A percentile compares a stretch with the other conserved stretches of the same genome.
Evolutionary conservation across 64 coral and sea anemone species (phyloP).

Genomic region (Anthopleura sola): DNA sequence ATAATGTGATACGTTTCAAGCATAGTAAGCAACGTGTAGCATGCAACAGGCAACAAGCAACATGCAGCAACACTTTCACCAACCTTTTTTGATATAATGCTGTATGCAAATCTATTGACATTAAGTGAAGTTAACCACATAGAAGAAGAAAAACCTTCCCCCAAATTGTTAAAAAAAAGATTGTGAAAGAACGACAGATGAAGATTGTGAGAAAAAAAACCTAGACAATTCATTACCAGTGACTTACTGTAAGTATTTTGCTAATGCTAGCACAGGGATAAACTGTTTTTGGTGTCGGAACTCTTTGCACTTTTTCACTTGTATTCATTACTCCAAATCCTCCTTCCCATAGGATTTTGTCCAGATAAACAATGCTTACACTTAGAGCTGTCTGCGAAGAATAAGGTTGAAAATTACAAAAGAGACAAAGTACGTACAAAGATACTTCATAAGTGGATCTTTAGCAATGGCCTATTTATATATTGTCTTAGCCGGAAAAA

Average conservation of each 20-base stretch:
- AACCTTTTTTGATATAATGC: too few species aligned
- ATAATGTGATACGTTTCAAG: too few species aligned
- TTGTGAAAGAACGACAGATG: too few species aligned
- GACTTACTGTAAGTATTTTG: constrained; percentile 72
- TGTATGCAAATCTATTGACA: too few species aligned
- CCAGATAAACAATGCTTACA: constrained; percentile 61
- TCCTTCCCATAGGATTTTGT: constrained; percentile 64
- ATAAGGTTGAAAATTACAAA: not conserved
- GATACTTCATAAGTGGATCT: not conserved
- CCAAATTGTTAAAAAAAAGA: too few species aligned
- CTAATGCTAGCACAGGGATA: constrained; percentile 66
- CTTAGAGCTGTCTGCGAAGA: constrained; percentile 21
- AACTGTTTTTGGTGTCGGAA: constrained; percentile 8
- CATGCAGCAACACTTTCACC: too few species aligned
- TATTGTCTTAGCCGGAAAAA: too few species aligned
- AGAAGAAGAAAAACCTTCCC: too few species aligned
- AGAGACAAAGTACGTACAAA: not conserved
- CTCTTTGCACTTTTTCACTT: not conserved
- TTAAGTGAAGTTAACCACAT: too few species aligned
- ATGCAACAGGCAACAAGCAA: too few species aligned
- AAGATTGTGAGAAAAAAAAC: too few species aligned
- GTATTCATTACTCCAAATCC: constrained; percentile 49
- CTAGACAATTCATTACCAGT: not conserved
- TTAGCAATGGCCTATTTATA: not conserved
- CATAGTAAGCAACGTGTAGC: too few species aligned